Base-by-base conservation (phyloP, 2,888 invertebrate species). In the Eumerus sabulonum region DNA sequence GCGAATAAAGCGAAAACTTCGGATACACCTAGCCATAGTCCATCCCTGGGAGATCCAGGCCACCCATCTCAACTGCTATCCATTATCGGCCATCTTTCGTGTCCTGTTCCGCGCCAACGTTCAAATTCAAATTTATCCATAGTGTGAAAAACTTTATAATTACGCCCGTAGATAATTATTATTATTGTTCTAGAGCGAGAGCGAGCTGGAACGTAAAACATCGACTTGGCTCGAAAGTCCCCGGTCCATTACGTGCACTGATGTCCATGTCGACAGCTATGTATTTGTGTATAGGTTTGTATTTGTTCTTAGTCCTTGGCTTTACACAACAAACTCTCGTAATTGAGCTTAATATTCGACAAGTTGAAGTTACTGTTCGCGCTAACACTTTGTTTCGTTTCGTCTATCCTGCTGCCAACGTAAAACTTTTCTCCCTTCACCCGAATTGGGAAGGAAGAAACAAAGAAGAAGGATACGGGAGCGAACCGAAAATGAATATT, bases 161-260 rank as follows among this genome's bases (percentile, higher is more conserved):
- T 72, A 72, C 64, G 38, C 64, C 59, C 51, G 64, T 53, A 72
- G 72, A 64, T 72, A 64, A 72, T 72, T 72, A 63, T 57, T 72
- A 59, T 59, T 59, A 45, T 64, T 64, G 70, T 70, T 42, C 38
- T 19, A 27, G 51, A 27, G 13, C 51, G 57, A 45, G 50, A 9
- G 48, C 44, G 44, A n/a, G n/a, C n/a, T 27, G 38, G 27, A 38
- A 17, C 60, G n/a, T 11, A 44, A 38, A 19, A 35, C 40, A 38
- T 38, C 44, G 13, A 18, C 14, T 54, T 18, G 14, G 13, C 19
- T 40, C 13, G 40, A 57, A 51, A 45, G 40, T 27, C 17, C 40
- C 40, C 27, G 47, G 47, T 40, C 38, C 38, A 27, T n/a, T n/a
- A n/a, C n/a, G n/a, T n/a, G n/a, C n/a, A n/a, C n/a, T n/a, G n/a